Conservation (phyloP, 2,113 vertebrate species). For the Corythaixoides concolor region DNA sequence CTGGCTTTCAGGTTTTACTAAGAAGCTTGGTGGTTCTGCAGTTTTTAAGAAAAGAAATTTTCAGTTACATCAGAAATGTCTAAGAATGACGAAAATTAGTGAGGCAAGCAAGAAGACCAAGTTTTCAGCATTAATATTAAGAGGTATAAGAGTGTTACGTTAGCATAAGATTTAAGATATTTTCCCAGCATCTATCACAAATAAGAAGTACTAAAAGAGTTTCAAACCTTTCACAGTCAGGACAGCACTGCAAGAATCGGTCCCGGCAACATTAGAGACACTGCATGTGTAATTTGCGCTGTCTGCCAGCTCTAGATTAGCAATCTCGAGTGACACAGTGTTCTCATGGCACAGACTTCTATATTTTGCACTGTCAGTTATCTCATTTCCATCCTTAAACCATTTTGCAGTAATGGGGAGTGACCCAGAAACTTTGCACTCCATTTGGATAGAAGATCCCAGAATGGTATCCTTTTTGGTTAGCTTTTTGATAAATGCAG, state of each 20-base stretch:
- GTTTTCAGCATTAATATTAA: not conserved
- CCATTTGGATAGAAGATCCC: conserved; percentile 89
- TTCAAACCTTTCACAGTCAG: conserved; percentile 95
- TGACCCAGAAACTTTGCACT: conserved; percentile 93
- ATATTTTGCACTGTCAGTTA: conserved; percentile 88
- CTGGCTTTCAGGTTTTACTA: conserved; percentile 85
- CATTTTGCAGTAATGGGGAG: conserved; percentile 93
- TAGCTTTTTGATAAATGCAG: conserved; percentile 92
- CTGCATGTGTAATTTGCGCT: conserved; percentile 90
- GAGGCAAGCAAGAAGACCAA: not conserved
- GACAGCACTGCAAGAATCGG: conserved; percentile 84
- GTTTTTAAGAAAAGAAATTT: conserved; percentile 72
- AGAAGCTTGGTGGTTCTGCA: conserved; percentile 93
- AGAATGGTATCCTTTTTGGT: conserved; percentile 87
- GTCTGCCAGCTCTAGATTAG: conserved; percentile 86
- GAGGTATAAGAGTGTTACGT: not conserved
- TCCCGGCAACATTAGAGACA: conserved; percentile 89
- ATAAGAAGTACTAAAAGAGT: conserved; percentile 52
- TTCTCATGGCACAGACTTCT: conserved; percentile 90
- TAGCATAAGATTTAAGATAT: conserved; percentile 25
- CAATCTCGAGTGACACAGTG: conserved; percentile 84
- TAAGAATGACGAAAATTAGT: conserved; percentile 18
- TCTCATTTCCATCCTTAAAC: conserved; percentile 90
- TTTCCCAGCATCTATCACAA: not conserved
- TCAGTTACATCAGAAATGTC: conserved; percentile 35